phyloP scores from a whole-genome alignment of 2,113 vertebrate genomes.

The Scortum barcoo region DNA sequence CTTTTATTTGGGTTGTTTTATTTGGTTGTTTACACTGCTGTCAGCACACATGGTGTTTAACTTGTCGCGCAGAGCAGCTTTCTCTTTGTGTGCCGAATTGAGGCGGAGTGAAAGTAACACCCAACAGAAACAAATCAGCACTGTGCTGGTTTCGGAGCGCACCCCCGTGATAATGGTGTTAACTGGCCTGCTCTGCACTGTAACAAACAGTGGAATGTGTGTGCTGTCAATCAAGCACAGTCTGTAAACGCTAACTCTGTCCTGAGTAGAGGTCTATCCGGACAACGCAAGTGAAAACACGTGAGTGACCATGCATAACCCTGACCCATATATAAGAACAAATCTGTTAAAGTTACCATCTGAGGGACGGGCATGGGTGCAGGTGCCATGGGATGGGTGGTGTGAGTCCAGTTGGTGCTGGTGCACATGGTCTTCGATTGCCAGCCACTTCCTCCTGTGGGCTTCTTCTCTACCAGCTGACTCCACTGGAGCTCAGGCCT shows the following conservation, averaged over 20 bases:
- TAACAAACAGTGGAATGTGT: neutral
- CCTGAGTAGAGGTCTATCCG: neutral
- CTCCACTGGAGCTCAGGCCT: constrained; percentile 91
- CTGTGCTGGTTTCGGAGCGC: neutral
- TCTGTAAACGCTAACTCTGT: neutral
- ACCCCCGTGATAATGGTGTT: neutral
- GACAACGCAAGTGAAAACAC: neutral
- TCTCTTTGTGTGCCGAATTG: neutral
- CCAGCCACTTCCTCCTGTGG: constrained; percentile 90
- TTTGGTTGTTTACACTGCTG: neutral
- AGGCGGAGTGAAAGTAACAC: neutral
- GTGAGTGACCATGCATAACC: neutral
- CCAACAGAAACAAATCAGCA: neutral
- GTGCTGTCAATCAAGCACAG: neutral
- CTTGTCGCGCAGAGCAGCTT: neutral
- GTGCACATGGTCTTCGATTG: constrained; percentile 91
- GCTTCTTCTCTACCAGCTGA: constrained; percentile 90
- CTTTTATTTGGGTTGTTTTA: neutral
- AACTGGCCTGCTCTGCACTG: neutral
- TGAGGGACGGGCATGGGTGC: constrained; percentile 87
- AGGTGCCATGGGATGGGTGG: constrained; percentile 84
- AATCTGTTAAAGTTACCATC: constrained; percentile 85
- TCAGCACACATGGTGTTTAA: neutral
- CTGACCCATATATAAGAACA: neutral
- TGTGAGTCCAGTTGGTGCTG: constrained; percentile 88